Conservation (phyloP, 1,140 invertebrate genomes). For the Bombus sibiricus region DNA sequence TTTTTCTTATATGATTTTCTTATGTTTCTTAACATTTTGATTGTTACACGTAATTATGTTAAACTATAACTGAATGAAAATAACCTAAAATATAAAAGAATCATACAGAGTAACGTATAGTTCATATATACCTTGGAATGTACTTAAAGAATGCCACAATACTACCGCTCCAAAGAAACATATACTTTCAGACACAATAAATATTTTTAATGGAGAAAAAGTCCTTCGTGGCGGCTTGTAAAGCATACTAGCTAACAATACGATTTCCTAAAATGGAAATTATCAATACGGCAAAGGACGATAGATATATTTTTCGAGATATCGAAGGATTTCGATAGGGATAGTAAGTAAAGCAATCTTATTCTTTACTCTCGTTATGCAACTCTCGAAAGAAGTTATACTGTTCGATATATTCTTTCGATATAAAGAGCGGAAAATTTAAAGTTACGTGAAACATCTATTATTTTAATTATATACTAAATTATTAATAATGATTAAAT, state of each 20-base stretch:
- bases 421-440: constrained; percentile 38
- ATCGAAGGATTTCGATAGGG: constrained; percentile 39
- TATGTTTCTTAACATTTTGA: neutral
- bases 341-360: constrained; percentile 17
- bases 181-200: neutral
- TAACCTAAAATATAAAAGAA: constrained; percentile 46
- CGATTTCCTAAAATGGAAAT: constrained; percentile 82
- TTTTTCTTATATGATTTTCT: neutral
- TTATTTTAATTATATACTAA: neutral
- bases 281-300: constrained; percentile 70
- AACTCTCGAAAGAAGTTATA: constrained; percentile 8
- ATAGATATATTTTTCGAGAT: constrained; percentile 43
- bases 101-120: neutral
- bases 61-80: neutral
- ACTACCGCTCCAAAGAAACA: constrained; percentile 39
- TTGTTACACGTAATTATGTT: neutral
- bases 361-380: constrained; percentile 7
- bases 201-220: neutral
- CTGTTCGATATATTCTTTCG: constrained; percentile 26
- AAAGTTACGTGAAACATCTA: neutral
- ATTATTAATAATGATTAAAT: neutral
- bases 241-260: constrained; percentile 75
- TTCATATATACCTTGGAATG: neutral
- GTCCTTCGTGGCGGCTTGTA: constrained; percentile 63
- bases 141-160: neutral